Conservation (phyloP, 2,888 invertebrate genomes). For the Coleophora deauratella region DNA sequence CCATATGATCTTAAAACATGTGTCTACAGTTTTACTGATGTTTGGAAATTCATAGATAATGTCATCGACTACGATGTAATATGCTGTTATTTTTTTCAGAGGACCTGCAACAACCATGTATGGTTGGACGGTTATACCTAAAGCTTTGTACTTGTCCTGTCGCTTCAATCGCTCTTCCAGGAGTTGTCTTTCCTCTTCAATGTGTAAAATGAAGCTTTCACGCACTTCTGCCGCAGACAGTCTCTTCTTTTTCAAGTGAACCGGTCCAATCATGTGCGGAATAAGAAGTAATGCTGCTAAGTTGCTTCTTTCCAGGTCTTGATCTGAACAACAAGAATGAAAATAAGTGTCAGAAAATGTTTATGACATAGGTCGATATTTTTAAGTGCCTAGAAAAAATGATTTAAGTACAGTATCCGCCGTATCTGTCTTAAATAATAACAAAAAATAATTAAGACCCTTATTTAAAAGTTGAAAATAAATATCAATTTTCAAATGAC, state of each 20-base stretch:
- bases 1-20: constrained; percentile 1
- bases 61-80: neutral
- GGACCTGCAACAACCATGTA: neutral
- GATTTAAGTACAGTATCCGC: too few species aligned
- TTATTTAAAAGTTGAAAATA: too few species aligned
- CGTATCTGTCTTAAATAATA: too few species aligned
- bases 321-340: neutral
- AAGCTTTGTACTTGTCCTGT: neutral
- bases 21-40: neutral
- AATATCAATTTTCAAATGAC: too few species aligned
- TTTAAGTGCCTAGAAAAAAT: neutral
- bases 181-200: neutral
- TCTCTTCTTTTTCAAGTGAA: neutral
- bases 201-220: neutral
- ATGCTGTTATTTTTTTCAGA: neutral
- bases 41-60: neutral
- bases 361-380: neutral
- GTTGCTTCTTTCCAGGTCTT: neutral
- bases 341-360: neutral
- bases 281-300: neutral
- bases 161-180: neutral
- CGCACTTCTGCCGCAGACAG: neutral
- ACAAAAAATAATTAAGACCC: too few species aligned
- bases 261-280: neutral
- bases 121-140: neutral